Base-by-base conservation (phyloP, 1,140 invertebrate genomes). In the Rhagoletis zephyria region DNA sequence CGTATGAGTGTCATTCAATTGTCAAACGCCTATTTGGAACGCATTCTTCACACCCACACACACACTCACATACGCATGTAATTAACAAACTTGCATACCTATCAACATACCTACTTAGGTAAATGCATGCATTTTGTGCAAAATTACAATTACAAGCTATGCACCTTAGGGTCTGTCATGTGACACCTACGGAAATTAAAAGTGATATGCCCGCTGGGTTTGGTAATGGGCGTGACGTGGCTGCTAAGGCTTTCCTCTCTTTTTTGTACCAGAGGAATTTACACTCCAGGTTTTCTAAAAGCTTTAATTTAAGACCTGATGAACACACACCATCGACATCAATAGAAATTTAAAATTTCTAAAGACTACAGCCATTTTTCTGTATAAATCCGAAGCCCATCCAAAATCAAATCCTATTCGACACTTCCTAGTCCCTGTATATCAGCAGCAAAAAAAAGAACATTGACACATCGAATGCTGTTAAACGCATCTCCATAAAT, bases 111-210 rank as follows among this genome's bases (percentile, higher is more conserved):
- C 9, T 14, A 63, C 12, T 16, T 63, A 63, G 9, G 61, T 14
- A 63, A 6, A 16, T 48, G 5, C 16, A n/a, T 74, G 14, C n/a
- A 10, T 56, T 81, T 81, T n/a, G 10, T 56, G 74, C 48, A 81
- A 81, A 81, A 81, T 81, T 51, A 81, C 74, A 81, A 81, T 81
- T 81, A 56, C 48, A 30, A 81, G 74, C 51, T 81, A 19, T 81
- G 19, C 51, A 81, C 74, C 74, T 81, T 81, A 81, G 74, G 74
- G 85, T 85, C 45, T 86, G 85, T 63, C 63, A 67, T 67, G 85
- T 86, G 63, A 86, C 85, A 86, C 85, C 85, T 86, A 63, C 61
- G 85, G 61, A 86, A 86, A 86, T 86, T 86, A 86, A 86, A 86
- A 86, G 85, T 86, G 63, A 86, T 86, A 86, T 86, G 63, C 61